phyloP scores from a whole-genome alignment of 2,113 vertebrate species.

The Phocoena phocoena region DNA sequence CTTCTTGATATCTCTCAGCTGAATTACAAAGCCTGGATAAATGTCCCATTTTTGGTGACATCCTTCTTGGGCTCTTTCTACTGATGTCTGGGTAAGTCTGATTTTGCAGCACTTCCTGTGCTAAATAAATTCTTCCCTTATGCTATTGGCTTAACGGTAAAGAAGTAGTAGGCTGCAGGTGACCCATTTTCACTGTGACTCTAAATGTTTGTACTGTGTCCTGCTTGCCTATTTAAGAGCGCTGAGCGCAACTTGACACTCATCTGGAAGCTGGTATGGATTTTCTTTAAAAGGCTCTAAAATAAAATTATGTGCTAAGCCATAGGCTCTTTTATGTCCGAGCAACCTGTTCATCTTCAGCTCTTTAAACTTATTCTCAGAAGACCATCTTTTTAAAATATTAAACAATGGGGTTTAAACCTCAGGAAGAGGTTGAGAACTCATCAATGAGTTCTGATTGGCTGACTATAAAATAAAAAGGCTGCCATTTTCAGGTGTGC shows the following conservation, averaged over 20 bases:
- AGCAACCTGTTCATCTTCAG: background rate
- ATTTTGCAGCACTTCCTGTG: background rate
- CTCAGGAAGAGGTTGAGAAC: background rate
- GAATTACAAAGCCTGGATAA: slow-evolving; percentile 46
- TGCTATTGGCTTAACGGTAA: background rate
- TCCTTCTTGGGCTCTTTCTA: background rate
- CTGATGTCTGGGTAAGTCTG: background rate
- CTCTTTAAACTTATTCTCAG: slow-evolving; percentile 38
- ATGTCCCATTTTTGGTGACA: background rate
- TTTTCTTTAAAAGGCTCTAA: slow-evolving; percentile 44
- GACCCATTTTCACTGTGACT: slow-evolving; percentile 35
- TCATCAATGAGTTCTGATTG: background rate
- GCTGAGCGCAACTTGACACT: background rate
- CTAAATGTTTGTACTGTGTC: slow-evolving; percentile 37
- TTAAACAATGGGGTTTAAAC: background rate
- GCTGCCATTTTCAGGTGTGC: background rate
- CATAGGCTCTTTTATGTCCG: background rate
- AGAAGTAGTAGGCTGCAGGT: slow-evolving; percentile 20
- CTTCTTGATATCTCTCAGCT: background rate
- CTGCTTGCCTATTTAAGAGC: slow-evolving; percentile 19
- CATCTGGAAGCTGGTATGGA: slow-evolving; percentile 35
- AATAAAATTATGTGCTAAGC: slow-evolving; percentile 26
- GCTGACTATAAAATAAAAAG: slow-evolving; percentile 14
- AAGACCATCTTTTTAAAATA: slow-evolving; percentile 35
- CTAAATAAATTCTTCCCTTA: background rate